Conservation (phyloP, 2,888 invertebrate genomes). For the Margaritifera margaritifera region DNA sequence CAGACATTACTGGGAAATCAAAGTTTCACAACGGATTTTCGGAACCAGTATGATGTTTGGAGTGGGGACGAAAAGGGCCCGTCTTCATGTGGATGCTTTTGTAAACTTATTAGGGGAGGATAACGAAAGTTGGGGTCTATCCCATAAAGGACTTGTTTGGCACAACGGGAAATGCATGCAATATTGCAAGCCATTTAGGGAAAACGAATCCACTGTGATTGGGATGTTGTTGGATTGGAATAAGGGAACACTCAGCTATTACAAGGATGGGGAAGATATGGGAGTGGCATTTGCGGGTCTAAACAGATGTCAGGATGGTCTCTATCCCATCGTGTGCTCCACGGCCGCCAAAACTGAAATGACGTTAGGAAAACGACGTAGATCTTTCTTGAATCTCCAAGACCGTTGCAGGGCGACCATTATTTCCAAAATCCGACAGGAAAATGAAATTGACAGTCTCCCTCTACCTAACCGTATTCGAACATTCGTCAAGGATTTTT, state of each 20-base stretch:
- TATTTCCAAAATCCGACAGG: constrained; percentile 76
- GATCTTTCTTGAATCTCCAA: constrained; percentile 81
- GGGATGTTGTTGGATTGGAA: constrained; percentile 80
- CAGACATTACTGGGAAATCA: constrained; percentile 80
- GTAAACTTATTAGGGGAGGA: constrained; percentile 83
- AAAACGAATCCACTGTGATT: constrained; percentile 81
- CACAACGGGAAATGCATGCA: constrained; percentile 79
- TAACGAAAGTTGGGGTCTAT: constrained; percentile 81
- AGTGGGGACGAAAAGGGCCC: constrained; percentile 77
- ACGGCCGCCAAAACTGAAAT: constrained; percentile 85
- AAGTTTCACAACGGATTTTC: constrained; percentile 79
- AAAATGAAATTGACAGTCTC: constrained; percentile 76
- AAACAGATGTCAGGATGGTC: constrained; percentile 76
- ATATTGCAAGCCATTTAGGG: constrained; percentile 81
- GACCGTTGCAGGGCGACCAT: constrained; percentile 77
- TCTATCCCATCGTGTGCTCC: constrained; percentile 82
- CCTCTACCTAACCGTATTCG: constrained; percentile 78
- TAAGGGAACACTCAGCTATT: constrained; percentile 82
- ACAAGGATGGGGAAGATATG: constrained; percentile 81
- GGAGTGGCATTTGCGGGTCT: constrained; percentile 83
- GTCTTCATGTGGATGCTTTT: constrained; percentile 81
- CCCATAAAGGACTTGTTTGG: constrained; percentile 83
- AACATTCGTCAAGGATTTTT: constrained; percentile 49
- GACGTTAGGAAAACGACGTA: constrained; percentile 77
- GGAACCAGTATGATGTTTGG: constrained; percentile 87